phyloP scores from a whole-genome alignment of 2,113 vertebrate genomes.

The Murina feae region DNA sequence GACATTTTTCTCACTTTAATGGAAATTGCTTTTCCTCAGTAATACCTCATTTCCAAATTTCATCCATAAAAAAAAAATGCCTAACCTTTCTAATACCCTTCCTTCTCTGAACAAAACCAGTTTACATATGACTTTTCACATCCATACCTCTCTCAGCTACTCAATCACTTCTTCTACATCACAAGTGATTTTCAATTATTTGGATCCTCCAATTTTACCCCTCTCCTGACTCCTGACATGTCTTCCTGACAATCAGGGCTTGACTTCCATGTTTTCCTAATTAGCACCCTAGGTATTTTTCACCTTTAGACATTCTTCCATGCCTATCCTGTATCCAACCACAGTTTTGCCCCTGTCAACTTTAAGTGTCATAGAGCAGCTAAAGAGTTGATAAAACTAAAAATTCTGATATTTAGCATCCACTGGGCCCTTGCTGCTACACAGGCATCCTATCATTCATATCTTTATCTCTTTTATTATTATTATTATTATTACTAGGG shows the following conservation, averaged over 20 bases:
- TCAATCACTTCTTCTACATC: not conserved
- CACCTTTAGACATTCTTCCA: not conserved
- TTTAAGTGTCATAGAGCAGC: not conserved
- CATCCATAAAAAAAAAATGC: not conserved
- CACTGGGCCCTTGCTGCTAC: not conserved
- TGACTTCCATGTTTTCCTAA: not conserved
- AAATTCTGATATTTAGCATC: not conserved
- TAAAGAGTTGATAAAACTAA: not conserved
- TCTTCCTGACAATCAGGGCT: not conserved
- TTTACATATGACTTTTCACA: not conserved
- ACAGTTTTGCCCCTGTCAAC: not conserved
- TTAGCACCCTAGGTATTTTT: not conserved
- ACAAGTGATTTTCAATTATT: not conserved
- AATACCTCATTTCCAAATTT: not conserved
- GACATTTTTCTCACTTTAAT: not conserved
- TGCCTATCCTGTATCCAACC: not conserved
- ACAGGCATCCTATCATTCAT: not conserved
- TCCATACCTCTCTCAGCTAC: not conserved
- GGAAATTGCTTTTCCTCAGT: constrained; percentile 11
- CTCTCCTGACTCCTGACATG: not conserved
- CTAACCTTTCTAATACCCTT: not conserved
- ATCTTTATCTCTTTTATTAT: not conserved
- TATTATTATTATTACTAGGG: not conserved
- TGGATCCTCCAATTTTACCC: not conserved
- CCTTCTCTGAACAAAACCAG: not conserved